Conservation (phyloP, 2,888 invertebrate species). For the Barypeithes pellucidus region DNA sequence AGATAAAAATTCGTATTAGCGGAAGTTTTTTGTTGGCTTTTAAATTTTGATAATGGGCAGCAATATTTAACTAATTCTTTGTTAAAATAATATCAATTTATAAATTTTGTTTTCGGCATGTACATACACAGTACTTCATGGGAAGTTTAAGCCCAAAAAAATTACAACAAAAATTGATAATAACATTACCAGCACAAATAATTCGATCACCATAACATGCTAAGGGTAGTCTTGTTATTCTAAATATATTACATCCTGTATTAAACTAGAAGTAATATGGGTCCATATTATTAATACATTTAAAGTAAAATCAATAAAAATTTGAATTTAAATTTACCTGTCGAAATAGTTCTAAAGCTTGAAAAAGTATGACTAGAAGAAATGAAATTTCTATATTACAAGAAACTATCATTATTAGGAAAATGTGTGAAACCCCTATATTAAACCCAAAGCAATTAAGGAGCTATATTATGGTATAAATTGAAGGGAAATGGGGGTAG, state of each 20-base stretch:
- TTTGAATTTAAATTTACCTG: too few relatives aligned
- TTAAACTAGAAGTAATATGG: too few relatives aligned
- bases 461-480: conserved; percentile 27
- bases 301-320: too few relatives aligned
- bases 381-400: not conserved
- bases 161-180: too few relatives aligned
- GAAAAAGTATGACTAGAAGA: not conserved
- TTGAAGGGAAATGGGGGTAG: conserved; percentile 24
- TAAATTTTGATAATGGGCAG: conserved; percentile 34
- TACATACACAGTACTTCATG: too few relatives aligned
- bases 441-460: conserved; percentile 25
- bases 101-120: not conserved
- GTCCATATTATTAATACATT: too few relatives aligned
- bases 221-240: too few relatives aligned
- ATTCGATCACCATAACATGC: too few relatives aligned
- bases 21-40: conserved; percentile 21
- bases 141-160: too few relatives aligned
- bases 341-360: too few relatives aligned
- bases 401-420: not conserved
- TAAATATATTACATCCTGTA: too few relatives aligned
- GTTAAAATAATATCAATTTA: not conserved
- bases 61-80: conserved; percentile 4
- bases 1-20: conserved; percentile 39
- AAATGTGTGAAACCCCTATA: conserved; percentile 14
- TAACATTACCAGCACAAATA: too few relatives aligned